These are phyloP conservation scores for Sitta carolinensis DNA, from an alignment of 2,797 vertebrate species.

Conservation along the genomic window DNA sequence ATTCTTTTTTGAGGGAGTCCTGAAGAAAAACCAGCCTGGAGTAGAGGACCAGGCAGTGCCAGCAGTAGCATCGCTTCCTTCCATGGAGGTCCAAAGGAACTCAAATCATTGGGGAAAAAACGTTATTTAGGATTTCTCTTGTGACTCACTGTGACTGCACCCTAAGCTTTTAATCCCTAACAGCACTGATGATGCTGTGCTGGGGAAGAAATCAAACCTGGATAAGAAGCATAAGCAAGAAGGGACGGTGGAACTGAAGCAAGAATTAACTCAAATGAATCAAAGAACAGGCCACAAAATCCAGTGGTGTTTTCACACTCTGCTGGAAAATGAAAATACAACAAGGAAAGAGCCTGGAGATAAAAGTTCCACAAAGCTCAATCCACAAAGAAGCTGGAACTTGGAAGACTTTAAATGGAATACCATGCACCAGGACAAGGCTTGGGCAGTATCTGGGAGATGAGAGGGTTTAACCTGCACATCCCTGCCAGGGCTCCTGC, in stretches of 20 bases:
- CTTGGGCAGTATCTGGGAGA: not conserved
- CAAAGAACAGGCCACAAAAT: not conserved
- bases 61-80: not conserved
- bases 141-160: not conserved
- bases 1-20: not conserved
- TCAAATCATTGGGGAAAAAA: not conserved
- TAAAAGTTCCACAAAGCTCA: not conserved
- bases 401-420: not conserved
- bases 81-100: not conserved
- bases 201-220: not conserved
- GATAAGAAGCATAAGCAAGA: not conserved
- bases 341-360: not conserved
- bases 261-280: not conserved
- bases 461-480: not conserved
- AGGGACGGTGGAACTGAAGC: fast-evolving
- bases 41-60: not conserved
- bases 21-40: not conserved
- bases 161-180: not conserved
- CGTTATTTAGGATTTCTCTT: not conserved
- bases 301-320: not conserved
- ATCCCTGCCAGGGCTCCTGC: not conserved
- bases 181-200: fast-evolving
- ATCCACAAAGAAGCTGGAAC: not conserved
- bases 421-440: fast-evolving
- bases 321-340: not conserved